Percentiles rank a stretch among this genome's conserved stretches.
Conservation (phyloP, 1,140 invertebrate genomes). For the Brachionus rotundiformis region DNA sequence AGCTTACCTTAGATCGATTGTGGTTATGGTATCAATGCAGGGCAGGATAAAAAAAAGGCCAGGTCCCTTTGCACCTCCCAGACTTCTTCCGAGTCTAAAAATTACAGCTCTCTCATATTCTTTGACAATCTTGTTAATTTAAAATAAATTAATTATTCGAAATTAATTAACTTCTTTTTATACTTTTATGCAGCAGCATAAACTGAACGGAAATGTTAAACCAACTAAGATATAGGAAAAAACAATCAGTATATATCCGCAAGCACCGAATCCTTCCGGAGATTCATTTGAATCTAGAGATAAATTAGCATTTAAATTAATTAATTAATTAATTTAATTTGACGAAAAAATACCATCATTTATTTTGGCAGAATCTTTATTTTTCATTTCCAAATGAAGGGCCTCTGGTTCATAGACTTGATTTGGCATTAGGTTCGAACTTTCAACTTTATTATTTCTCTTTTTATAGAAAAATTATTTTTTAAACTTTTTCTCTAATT, state of each 20-base stretch:
- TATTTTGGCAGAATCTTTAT: neutral
- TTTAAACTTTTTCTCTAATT: too few relatives aligned
- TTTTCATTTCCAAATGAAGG: neutral
- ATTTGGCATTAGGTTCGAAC: neutral
- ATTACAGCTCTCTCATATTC: conserved; percentile 54
- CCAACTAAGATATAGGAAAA: conserved; percentile 48
- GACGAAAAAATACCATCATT: neutral
- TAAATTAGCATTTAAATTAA: too few relatives aligned
- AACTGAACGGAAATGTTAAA: conserved; percentile 47
- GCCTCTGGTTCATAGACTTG: neutral
- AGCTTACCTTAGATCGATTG: conserved; percentile 53
- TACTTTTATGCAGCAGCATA: conserved; percentile 51
- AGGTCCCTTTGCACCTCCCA: conserved; percentile 53
- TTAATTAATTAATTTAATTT: too few relatives aligned
- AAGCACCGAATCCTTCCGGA: conserved; percentile 7
- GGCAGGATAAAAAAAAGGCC: conserved; percentile 54
- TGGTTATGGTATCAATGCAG: conserved; percentile 48
- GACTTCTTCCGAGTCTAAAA: conserved; percentile 49
- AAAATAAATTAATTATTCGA: neutral
- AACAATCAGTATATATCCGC: conserved; percentile 31
- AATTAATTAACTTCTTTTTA: neutral
- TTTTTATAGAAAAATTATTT: neutral
- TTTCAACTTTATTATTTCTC: conserved; percentile 39
- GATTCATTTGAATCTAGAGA: neutral
- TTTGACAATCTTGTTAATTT: conserved; percentile 43